Conservation (phyloP, 2,113 vertebrate genomes). For the Triplophysa dalaica region DNA sequence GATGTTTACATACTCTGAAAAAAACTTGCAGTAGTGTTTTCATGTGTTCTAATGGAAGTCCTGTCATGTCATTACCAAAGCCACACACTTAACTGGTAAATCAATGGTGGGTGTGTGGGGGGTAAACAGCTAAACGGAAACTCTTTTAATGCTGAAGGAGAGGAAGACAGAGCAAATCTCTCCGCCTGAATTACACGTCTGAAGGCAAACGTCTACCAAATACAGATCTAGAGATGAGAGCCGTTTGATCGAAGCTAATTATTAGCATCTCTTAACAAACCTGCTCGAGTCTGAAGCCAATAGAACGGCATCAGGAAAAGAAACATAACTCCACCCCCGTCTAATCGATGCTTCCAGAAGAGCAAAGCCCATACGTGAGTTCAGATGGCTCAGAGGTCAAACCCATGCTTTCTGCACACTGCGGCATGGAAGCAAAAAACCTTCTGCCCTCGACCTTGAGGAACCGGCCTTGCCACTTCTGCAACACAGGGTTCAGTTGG, state of each 20-base stretch:
- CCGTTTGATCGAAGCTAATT: conserved; percentile 15
- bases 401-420: not conserved
- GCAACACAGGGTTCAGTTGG: conserved; percentile 14
- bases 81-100: conserved; percentile 43
- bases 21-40: no score
- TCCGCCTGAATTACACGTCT: not conserved
- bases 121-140: conserved; percentile 1
- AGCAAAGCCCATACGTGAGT: conserved; percentile 3
- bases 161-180: not conserved
- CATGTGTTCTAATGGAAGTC: not conserved
- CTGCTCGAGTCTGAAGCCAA: not conserved
- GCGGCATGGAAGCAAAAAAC: not conserved
- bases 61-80: conserved; percentile 3
- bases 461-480: not conserved
- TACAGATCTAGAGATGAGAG: conserved; percentile 2
- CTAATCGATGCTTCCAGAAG: conserved; percentile 9
- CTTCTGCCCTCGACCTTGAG: conserved; percentile 35
- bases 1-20: no score
- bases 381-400: conserved; percentile 23
- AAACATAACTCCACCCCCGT: not conserved
- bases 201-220: conserved; percentile 8
- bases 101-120: conserved; percentile 31
- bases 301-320: not conserved
- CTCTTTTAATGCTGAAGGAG: not conserved
- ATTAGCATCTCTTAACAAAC: not conserved